Evolutionary conservation across 2,888 invertebrate genomes (phyloP), one percentile per base, ranked within the genome.

Genomic region (Cerastoderma edule): DNA sequence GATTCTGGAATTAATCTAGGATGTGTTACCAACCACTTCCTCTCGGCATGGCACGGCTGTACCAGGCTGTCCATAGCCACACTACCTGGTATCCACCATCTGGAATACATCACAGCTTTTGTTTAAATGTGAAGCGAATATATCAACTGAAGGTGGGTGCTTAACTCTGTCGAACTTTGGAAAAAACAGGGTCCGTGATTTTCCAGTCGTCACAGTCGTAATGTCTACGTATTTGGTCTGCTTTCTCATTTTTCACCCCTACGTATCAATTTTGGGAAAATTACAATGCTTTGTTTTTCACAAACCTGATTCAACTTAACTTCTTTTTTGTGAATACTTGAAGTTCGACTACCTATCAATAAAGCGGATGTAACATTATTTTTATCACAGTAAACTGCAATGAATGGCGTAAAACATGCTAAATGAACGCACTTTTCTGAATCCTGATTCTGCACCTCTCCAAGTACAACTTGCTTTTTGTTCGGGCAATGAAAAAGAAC

Each of bases 1-100:
- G 54, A 48, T 4, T 33, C 22, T 19, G 46, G 22, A 24, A 69
- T 53, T n/a, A 74, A 33, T 22, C 39, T 48, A 28, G 69, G 74
- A 2, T 68, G 74, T 13, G 74, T 68, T 48, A 74, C 74, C 30
- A 39, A 5, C 74, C 64, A 74, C 22, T 74, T 74, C 27, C 28
- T 24, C 28, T 69, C 64, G 6, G 27, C 16, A 30, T 30, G 19
- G 56, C 69, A 74, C 16, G 19, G 24, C 33, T 73, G 73, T n/a
- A 28, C 22, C 19, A 63, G 64, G 6, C 50, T n/a, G 35, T 73
- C 46, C 30, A 73, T 54, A 8, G 48, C 69, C 19, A 54, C 65
- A 16, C 65, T 54, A 30, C 46, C 68, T 24, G 54, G 53, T 27
- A 63, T 64, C 68, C 64, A 46, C 33, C 57, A 73, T 24, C 63